Percentiles rank a stretch among this genome's conserved stretches.
phyloP scores from a whole-genome alignment of 2,797 vertebrate genomes.

The Meriones psammophilus region DNA sequence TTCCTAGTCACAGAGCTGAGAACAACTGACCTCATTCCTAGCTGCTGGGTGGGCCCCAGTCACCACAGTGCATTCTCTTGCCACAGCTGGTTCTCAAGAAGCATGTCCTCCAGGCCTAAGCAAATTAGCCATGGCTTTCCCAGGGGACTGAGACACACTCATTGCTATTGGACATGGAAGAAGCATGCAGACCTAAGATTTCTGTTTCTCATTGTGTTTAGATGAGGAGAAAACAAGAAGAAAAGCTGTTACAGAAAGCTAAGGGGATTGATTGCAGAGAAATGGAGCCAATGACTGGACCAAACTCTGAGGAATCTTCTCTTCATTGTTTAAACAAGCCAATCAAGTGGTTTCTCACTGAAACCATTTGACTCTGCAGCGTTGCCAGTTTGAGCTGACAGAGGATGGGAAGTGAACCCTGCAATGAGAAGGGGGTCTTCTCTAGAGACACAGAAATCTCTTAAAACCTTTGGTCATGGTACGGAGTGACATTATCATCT shows the following conservation, averaged over 20 bases:
- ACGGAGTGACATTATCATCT: not conserved
- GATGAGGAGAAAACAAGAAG: not conserved
- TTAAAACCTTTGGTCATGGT: not conserved
- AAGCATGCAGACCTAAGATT: not conserved
- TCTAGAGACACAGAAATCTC: not conserved
- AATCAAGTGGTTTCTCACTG: not conserved
- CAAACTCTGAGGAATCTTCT: not conserved
- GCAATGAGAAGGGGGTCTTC: not conserved
- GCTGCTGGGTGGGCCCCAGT: not conserved
- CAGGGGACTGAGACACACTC: not conserved
- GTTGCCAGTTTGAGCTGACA: not conserved
- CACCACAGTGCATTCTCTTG: not conserved
- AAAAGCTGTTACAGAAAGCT: not conserved
- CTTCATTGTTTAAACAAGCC: not conserved
- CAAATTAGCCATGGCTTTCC: constrained; percentile 16
- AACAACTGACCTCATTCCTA: not conserved
- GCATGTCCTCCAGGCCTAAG: constrained; percentile 1
- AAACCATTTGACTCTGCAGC: not conserved
- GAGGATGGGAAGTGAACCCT: not conserved
- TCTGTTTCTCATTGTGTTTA: not conserved
- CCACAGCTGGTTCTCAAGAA: constrained; percentile 3
- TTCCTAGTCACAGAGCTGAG: not conserved
- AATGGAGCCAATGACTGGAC: not conserved
- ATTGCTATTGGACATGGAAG: not conserved
- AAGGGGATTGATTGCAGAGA: not conserved